Percentiles rank a stretch among this genome's conserved stretches.
These are phyloP conservation scores for Parazoanthus atlanticus DNA, from an alignment of 92 coral and sea anemone genomes.

Conservation along the genomic window DNA sequence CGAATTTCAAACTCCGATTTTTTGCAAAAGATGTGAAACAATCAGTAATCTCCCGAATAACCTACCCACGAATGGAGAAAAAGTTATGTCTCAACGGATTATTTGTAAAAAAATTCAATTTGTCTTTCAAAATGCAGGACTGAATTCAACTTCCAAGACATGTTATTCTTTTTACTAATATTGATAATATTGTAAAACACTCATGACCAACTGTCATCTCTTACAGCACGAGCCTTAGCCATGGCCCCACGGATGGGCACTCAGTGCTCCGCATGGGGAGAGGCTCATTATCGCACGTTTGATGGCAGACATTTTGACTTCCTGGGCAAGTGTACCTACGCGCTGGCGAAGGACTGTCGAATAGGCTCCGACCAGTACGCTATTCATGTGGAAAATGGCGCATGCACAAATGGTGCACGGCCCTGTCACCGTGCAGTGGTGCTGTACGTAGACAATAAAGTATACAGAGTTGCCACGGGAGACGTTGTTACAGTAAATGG, in stretches of 20 bases:
- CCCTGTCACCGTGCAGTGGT: conserved; percentile 41
- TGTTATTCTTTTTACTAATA: too few relatives aligned
- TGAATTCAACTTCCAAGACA: too few relatives aligned
- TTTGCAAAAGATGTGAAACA: too few relatives aligned
- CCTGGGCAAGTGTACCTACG: conserved; percentile 52
- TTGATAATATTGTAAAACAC: neutral
- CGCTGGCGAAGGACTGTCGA: conserved; percentile 58
- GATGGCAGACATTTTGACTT: conserved; percentile 60
- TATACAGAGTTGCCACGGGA: conserved; percentile 42
- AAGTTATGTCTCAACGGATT: too few relatives aligned
- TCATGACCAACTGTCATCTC: neutral
- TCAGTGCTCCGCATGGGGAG: conserved; percentile 60
- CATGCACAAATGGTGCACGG: neutral
- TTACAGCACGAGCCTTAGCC: conserved; percentile 54
- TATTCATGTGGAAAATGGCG: conserved; percentile 49
- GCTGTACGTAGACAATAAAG: conserved; percentile 44
- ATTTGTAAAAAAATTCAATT: too few relatives aligned
- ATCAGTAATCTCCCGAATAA: too few relatives aligned
- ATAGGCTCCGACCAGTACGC: conserved; percentile 61
- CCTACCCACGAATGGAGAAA: too few relatives aligned
- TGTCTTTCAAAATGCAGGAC: too few relatives aligned
- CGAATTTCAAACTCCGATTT: too few relatives aligned
- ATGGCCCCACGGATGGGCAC: conserved; percentile 14
- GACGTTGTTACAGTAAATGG: conserved; percentile 43
- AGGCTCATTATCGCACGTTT: conserved; percentile 58